Base-by-base conservation (phyloP, 2,797 vertebrate genomes). In the Taeniopygia guttata region DNA sequence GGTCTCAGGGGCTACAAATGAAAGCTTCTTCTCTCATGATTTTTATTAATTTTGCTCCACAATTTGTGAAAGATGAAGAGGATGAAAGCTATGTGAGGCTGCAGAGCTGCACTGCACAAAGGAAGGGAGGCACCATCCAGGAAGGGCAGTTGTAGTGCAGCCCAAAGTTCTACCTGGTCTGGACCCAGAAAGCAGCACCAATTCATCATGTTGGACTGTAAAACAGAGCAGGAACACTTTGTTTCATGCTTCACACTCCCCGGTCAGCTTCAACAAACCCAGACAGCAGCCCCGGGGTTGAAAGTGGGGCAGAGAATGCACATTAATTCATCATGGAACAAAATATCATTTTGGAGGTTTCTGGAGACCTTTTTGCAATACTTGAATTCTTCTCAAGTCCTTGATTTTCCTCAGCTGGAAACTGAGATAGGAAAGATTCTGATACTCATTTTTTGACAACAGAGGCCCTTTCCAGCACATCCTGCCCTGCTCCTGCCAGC, bases 271-370 rank as follows among this genome's bases (percentile, higher is more conserved):
- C 49, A 58, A 73, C 38, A 72, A 69, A 85, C 8, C 10, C 55
- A 84, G 22, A 2, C 30, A 59, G 55, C 36, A 84, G n/a, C 45
- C 40, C 16, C 16, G 29, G 55, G 22, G 16, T 34, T 87, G 51
- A 83, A 76, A 21, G 3, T 3, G 22, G 7, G 3, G 2, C 0
- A 1, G 2, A 3, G 8, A 5, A 43, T 11, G 18, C 4, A 51
- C 10, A 32, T 38, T 63, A 45, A 72, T 51, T 64, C 7, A 3
- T 10, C 22, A 23, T 20, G 10, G 79, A 92, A 46, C 1, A 0
- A 76, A 76, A 55, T 4, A 5, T 30, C 3, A 6, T 63, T 93
- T 73, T 56, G 36, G 32, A 85, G 23, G 40, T 48, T 85, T 83
- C 76, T 75, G n/a, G 43, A 76, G 13, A 69, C 5, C 5, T 85